Evolutionary conservation across 2,113 vertebrate species (phyloP), one percentile per base, ranked within the genome.

Genomic region (Albula glossodonta): DNA sequence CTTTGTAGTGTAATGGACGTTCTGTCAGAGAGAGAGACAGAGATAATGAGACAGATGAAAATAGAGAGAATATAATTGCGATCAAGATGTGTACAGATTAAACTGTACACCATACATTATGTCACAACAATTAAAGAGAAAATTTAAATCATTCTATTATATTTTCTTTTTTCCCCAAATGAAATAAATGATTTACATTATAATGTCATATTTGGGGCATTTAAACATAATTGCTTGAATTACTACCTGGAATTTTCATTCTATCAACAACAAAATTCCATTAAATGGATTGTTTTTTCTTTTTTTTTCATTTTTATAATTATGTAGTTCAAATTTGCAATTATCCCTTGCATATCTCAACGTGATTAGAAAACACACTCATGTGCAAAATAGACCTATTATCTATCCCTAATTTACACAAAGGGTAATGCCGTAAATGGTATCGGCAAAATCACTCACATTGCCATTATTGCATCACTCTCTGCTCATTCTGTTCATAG

Each of bases 1-100:
- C 98, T 66, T 93, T 97, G 91, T 96, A 97, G 95, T 99, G 97
- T 87, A 99, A 89, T 1, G 97, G 97, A 2, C 98, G 96, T 90
- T 99, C 98, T 99, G 93, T 92, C 84, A 41, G 84, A 0, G 83
- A 13, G 6, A 13, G 0, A 3, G 51, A 66, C 12, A 78, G 31
- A 52, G 51, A 22, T n/a, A 85, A 19, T 60, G 7, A 22, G 19
- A 19, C 15, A 19, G 60, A 63, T 13, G 22, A 19, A 63, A 6
- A 63, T 13, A 63, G 60, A 63, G 60, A 63, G 56, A 60, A 1
- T 60, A 12, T 60, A 15, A 60, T 60, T 60, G 56, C 13, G 56
- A 60, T 60, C 7, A 56, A 56, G 12, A 56, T 56, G 53, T 9
- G 7, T 56, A 12, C 7, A 56, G 1, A 56, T 7, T 12, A 56